These are phyloP conservation scores for Sorex maritimensis DNA, from an alignment of 2,797 vertebrate genomes.

Conservation along the genomic window DNA sequence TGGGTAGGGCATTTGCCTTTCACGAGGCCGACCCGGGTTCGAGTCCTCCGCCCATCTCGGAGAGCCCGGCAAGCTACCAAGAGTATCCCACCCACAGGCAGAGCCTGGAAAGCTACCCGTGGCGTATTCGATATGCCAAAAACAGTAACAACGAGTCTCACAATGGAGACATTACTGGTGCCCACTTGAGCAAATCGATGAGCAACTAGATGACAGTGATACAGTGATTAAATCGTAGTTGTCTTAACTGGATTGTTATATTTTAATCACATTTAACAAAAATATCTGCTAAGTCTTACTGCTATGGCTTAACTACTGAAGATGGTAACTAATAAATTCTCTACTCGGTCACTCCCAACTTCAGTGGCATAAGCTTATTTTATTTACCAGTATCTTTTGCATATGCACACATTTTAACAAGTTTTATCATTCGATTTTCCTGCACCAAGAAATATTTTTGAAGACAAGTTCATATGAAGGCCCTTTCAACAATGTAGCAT, in stretches of 20 bases:
- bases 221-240: not conserved
- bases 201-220: too few relatives aligned
- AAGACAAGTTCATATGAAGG: not conserved
- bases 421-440: not conserved
- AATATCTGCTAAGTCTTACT: slow-evolving; percentile 17
- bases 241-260: not conserved
- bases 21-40: too few relatives aligned
- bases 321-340: slow-evolving; percentile 25
- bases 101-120: too few relatives aligned
- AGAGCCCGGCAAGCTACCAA: too few relatives aligned
- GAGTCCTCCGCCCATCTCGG: too few relatives aligned
- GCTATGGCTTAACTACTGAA: slow-evolving; percentile 7
- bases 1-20: too few relatives aligned
- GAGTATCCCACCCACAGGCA: too few relatives aligned
- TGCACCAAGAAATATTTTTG: not conserved
- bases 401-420: slow-evolving; percentile 31
- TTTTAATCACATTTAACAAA: slow-evolving; percentile 32
- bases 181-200: too few relatives aligned
- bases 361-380: not conserved
- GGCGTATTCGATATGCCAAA: too few relatives aligned
- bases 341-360: not conserved
- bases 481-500: not conserved
- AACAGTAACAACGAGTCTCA: too few relatives aligned
- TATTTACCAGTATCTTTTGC: slow-evolving; percentile 21
- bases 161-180: too few relatives aligned